These are phyloP conservation scores for Sylvilagus floridanus DNA, from an alignment of 2,797 vertebrate genomes.

Conservation along the genomic window DNA sequence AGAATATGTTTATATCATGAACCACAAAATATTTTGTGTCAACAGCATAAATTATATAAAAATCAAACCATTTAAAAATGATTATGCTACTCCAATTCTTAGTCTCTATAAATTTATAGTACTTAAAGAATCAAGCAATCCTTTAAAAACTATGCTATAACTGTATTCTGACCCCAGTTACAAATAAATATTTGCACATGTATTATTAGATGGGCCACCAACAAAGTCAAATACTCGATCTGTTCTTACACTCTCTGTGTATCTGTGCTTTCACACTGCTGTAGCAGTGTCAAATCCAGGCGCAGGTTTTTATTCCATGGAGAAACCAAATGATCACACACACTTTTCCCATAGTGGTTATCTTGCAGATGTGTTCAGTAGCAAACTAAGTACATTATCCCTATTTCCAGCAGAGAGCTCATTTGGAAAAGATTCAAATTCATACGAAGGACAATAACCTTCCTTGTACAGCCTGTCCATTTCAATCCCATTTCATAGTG, in stretches of 20 bases:
- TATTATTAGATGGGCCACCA: neutral
- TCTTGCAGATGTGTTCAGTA: slow-evolving; percentile 41
- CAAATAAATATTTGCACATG: neutral
- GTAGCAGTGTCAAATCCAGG: neutral
- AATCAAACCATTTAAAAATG: slow-evolving; percentile 51
- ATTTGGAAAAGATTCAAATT: slow-evolving; percentile 58
- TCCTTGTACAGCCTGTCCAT: neutral
- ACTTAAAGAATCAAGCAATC: neutral
- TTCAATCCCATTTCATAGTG: neutral
- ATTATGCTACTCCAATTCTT: slow-evolving; percentile 37
- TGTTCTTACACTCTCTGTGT: neutral
- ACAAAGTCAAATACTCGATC: neutral
- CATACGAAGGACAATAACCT: slow-evolving; percentile 27
- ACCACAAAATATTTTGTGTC: neutral
- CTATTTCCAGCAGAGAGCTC: slow-evolving; percentile 59
- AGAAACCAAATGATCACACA: slow-evolving; percentile 30
- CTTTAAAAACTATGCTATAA: neutral
- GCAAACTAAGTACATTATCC: slow-evolving; percentile 28
- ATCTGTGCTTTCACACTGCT: neutral
- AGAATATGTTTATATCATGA: neutral
- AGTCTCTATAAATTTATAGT: slow-evolving; percentile 37
- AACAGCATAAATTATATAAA: neutral
- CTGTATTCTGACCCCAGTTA: neutral
- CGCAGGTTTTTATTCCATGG: neutral
- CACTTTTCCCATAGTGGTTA: slow-evolving; percentile 5